These are phyloP conservation scores for Mylabris phalerata DNA, from an alignment of 1,140 invertebrate genomes.

Conservation along the genomic window DNA sequence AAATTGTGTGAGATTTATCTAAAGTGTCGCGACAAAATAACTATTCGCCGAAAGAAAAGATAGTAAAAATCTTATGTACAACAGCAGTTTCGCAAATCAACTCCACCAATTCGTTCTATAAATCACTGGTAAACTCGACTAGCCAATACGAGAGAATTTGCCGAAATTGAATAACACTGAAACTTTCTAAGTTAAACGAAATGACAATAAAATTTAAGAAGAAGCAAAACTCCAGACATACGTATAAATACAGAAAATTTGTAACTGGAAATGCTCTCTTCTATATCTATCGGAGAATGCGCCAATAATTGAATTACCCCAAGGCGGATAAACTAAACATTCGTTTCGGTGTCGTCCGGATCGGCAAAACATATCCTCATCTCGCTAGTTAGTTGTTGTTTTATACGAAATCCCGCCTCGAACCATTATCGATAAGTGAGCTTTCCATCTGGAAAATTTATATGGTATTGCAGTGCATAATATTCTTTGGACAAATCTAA, in stretches of 20 bases:
- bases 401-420: background rate
- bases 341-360: slow-evolving; percentile 24
- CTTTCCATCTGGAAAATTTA: slow-evolving; percentile 27
- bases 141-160: slow-evolving; percentile 1
- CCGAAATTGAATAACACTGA: slow-evolving; percentile 13
- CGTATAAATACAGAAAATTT: background rate
- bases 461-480: slow-evolving; percentile 7
- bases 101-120: background rate
- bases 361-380: slow-evolving; percentile 22
- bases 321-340: slow-evolving; percentile 28
- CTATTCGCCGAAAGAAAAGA: too few species aligned
- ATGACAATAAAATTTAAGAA: background rate
- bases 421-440: slow-evolving; percentile 28
- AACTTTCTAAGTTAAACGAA: slow-evolving; percentile 19
- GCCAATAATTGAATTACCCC: slow-evolving; percentile 28
- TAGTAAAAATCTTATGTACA: too few species aligned
- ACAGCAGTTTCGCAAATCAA: background rate
- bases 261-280: background rate
- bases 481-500: slow-evolving; percentile 15
- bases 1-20: too few species aligned
- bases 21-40: too few species aligned
- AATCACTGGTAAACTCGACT: too few species aligned
- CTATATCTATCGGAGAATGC: slow-evolving; percentile 15
- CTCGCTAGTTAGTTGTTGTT: background rate
- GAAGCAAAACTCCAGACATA: background rate